Evolutionary conservation across 2,113 vertebrate genomes (phyloP).

Genomic region (Lampris incognitus): DNA sequence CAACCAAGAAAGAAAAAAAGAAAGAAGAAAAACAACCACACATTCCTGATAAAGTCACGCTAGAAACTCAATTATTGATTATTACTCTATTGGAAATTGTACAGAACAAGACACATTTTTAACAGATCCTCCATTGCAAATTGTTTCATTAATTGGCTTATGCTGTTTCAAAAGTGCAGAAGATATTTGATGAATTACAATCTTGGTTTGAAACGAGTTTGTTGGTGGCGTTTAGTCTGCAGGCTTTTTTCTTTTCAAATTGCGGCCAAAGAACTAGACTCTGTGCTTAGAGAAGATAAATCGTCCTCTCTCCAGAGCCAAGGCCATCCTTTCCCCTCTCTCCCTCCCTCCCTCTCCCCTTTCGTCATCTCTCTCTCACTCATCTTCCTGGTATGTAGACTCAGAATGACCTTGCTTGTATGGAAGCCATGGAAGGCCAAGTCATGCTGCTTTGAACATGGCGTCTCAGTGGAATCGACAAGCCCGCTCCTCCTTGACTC

Average conservation of each 20-base stretch:
- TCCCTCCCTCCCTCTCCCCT: slow-evolving; percentile 17
- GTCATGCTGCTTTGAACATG: slow-evolving; percentile 56
- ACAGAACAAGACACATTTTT: background rate
- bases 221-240: slow-evolving; percentile 8
- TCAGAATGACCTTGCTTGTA: slow-evolving; percentile 29
- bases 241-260: slow-evolving; percentile 37
- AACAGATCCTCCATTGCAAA: background rate
- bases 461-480: slow-evolving; percentile 51
- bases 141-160: background rate
- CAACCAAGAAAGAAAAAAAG: slow-evolving; percentile 9
- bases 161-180: slow-evolving; percentile 7
- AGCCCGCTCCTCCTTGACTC: slow-evolving; percentile 42
- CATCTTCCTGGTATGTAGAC: slow-evolving; percentile 48
- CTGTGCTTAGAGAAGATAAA: slow-evolving; percentile 55
- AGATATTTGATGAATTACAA: background rate
- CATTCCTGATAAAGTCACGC: slow-evolving; percentile 18
- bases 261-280: slow-evolving; percentile 13
- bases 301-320: slow-evolving; percentile 52
- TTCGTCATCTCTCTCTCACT: slow-evolving; percentile 1
- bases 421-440: slow-evolving; percentile 44
- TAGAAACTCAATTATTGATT: slow-evolving; percentile 43
- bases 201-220: background rate
- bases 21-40: background rate
- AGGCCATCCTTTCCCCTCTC: slow-evolving; percentile 47
- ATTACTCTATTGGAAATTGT: slow-evolving; percentile 11